Evolutionary conservation across 1,140 invertebrate species (phyloP).

Genomic region (Mizuhopecten yessoensis): DNA sequence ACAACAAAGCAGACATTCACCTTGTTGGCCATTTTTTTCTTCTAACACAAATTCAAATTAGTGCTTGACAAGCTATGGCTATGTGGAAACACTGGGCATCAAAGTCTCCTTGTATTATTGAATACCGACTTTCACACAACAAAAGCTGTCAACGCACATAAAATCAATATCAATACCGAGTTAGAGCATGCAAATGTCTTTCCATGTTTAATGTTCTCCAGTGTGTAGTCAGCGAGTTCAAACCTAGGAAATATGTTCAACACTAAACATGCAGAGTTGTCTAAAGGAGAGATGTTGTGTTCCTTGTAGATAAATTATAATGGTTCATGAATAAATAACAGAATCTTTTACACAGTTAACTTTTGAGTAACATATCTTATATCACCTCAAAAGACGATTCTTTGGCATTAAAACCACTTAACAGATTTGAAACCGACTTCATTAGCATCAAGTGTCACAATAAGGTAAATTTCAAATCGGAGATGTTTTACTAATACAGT

Average conservation of each 20-base stretch:
- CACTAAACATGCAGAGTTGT: no score
- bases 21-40: conserved; percentile 1
- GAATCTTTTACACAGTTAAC: no score
- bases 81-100: not conserved
- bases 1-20: not conserved
- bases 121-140: conserved; percentile 1
- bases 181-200: not conserved
- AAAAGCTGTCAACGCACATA: conserved; percentile 19
- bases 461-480: no score
- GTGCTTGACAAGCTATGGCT: not conserved
- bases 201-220: not conserved
- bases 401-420: no score
- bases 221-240: not conserved
- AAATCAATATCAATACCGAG: not conserved
- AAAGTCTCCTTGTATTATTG: not conserved
- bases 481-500: no score
- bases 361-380: no score
- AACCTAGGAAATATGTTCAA: not conserved
- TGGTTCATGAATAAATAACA: no score
- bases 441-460: no score
- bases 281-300: no score
- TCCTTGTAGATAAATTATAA: no score
- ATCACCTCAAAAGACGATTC: no score
- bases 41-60: not conserved
- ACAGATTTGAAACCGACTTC: no score